Evolutionary conservation across 2,113 vertebrate genomes (phyloP), one percentile per base, ranked within the genome.

Genomic region (Gila orcuttii): DNA sequence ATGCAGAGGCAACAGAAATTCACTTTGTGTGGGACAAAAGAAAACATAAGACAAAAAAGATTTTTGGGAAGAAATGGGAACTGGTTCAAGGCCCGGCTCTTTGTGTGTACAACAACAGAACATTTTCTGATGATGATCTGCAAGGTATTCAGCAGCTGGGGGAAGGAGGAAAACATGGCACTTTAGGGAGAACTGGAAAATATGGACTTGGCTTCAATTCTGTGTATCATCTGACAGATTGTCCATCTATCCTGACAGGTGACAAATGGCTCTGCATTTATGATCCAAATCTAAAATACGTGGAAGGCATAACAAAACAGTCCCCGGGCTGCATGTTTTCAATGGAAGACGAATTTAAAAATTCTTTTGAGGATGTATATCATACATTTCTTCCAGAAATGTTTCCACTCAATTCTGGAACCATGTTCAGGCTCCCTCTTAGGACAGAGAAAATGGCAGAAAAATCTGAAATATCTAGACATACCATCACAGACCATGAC

Each of bases 161-260:
- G 10, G 89, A 94, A 88, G 96, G 96, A 74, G 92, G 95, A 85
- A 97, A 97, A 87, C 91, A 78, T 75, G 90, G 86, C 15, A 77
- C 60, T 68, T 90, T 90, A 82, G 95, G 95, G 11, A 95, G 93
- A 86, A 96, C 91, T 25, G 96, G 96, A 15, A 96, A 96, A 89
- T 96, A 95, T 2, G 96, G 96, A 79, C 88, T 97, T 83, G 96
- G 96, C 42, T 97, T 97, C 88, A 97, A 93, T 89, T 95, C 95
- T 57, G 95, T 97, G 86, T 97, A 94, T 89, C 95, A 96, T 89
- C 91, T 96, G 59, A 97, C 96, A 52, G 96, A 97, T 83, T 97
- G 96, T 55, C 96, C 96, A 21, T 94, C 95, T 4, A 96, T 97
- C 62, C 75, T 97, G n/a, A 95, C 93, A 0, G 95, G 94, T 73